These are phyloP conservation scores for Laticauda colubrina DNA, from an alignment of 2,113 vertebrate genomes.

Conservation along the genomic window DNA sequence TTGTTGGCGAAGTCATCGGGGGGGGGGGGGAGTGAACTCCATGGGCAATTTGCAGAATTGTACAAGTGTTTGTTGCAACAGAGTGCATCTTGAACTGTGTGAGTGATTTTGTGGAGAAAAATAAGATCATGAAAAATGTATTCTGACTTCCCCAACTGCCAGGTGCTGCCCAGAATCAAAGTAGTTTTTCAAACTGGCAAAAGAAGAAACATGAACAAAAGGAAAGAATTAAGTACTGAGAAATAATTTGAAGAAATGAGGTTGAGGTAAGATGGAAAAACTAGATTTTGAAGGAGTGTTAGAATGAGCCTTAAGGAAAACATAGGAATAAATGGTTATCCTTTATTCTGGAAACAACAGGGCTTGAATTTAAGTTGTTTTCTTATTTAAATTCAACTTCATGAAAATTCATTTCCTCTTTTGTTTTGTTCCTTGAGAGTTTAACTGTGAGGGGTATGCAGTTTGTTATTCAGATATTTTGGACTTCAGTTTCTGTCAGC, in stretches of 20 bases:
- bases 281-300: not conserved
- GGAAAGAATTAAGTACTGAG: not conserved
- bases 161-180: not conserved
- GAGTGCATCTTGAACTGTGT: not conserved
- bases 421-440: not conserved
- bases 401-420: not conserved
- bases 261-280: not conserved
- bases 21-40: rapidly evolving
- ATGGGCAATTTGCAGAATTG: not conserved
- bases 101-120: not conserved
- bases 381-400: not conserved
- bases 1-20: not conserved
- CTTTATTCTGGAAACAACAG: not conserved
- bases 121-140: not conserved
- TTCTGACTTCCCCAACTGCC: not conserved
- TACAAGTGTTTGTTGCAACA: not conserved
- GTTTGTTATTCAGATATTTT: not conserved
- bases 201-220: not conserved
- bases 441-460: not conserved
- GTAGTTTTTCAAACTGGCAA: not conserved
- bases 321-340: not conserved
- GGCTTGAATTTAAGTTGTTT: not conserved
- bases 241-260: not conserved
- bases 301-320: not conserved
- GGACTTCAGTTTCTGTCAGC: not conserved